Evolutionary conservation across 2,797 vertebrate species (phyloP), one percentile per base, ranked within the genome.

Genomic region (Gymnodraco acuticeps): DNA sequence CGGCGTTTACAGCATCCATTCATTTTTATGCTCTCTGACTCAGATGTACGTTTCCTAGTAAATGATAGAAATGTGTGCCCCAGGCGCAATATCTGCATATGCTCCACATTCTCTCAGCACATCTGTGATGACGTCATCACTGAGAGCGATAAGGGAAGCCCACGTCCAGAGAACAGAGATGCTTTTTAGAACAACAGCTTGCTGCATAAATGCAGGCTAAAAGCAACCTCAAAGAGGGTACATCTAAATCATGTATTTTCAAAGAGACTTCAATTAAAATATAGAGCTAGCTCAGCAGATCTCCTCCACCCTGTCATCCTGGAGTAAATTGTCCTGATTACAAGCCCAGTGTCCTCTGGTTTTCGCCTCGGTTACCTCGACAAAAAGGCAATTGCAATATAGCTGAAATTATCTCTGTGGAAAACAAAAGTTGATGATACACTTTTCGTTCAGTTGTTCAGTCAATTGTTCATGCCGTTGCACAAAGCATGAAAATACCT

Each of bases 11-110:
- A 58, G 46, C 65, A 55, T 77, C 66, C 55, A 71, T 83, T 80
- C 4, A 43, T 55, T 65, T 70, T 66, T 45, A 80, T 82, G 70
- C 75, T 75, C 67, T 82, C 48, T 78, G 82, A 78, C 77, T 84
- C 78, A 72, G 63, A 79, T 76, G 61, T 69, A 63, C 15, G 20
- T 79, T 82, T 79, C n/a, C 62, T 3, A 20, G 68, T 78, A 80
- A 70, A 75, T 43, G 46, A 78, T 76, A 55, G 64, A 64, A 82
- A 77, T 53, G n/a, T 20, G 33, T 5, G 2, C 45, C 80, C 73
- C 10, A 23, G 59, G 62, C 75, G 14, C 13, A 14, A 27, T 70
- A 55, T 76, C 72, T 81, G 70, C 64, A 59, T 23, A 52, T 53
- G 56, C 7, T 11, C 17, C 50, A 46, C 48, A 2, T 79, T 80